Evolutionary conservation across 2,113 vertebrate genomes (phyloP).

Genomic region (Otis tarda): DNA sequence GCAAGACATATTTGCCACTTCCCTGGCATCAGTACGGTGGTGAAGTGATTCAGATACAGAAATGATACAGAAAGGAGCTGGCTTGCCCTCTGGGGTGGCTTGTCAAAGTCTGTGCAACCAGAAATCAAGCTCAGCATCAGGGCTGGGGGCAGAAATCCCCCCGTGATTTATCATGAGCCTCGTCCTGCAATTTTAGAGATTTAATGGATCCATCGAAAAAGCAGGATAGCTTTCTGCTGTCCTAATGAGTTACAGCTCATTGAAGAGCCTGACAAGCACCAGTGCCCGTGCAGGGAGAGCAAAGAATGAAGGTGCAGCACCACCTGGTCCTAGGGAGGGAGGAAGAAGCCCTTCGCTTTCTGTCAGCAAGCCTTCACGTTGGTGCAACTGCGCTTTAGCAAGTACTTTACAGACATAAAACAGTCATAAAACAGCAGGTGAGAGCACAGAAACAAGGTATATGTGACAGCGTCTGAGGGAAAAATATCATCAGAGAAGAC

Average conservation of each 20-base stretch:
- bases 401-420: not conserved
- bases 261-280: not conserved
- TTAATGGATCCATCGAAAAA: not conserved
- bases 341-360: not conserved
- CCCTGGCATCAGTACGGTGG: accelerated
- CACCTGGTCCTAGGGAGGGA: not conserved
- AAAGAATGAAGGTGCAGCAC: not conserved
- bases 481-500: not conserved
- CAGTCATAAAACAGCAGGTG: not conserved
- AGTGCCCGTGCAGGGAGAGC: accelerated
- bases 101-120: not conserved
- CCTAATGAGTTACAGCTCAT: not conserved
- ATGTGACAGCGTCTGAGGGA: not conserved
- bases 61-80: not conserved
- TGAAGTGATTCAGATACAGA: not conserved
- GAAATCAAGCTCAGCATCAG: not conserved
- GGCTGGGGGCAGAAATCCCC: not conserved
- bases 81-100: not conserved
- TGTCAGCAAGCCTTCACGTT: not conserved
- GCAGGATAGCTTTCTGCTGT: not conserved
- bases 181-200: not conserved
- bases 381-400: not conserved
- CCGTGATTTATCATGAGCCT: not conserved
- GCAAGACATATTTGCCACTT: accelerated
- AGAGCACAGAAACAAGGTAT: not conserved